Evolutionary conservation across 2,113 vertebrate genomes (phyloP), one percentile per base, ranked within the genome.

Genomic region (Gymnarchus niloticus): DNA sequence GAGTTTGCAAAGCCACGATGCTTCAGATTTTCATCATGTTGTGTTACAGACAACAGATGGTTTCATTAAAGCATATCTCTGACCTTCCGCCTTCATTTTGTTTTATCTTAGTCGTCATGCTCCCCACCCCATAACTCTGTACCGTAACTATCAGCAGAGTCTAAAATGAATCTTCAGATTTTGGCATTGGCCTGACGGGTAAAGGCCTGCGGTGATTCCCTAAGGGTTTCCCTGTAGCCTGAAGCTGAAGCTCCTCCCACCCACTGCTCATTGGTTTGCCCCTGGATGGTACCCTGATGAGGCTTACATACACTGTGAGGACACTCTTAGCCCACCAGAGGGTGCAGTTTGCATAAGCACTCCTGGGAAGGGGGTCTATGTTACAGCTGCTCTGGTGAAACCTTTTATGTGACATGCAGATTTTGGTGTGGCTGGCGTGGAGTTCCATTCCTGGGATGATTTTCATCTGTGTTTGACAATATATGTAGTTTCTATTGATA

Each of bases 41-140:
- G 78, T 56, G 52, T 83, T 59, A 83, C 54, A 59, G 54, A 57
- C 82, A 83, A 83, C 54, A 54, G 82, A 83, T 57, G 54, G 82
- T 59, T 83, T 83, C 56, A 83, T 83, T 83, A 59, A 83, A 83
- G 82, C 82, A 59, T 83, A 56, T 33, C 52, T 41, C 54, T 56
- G 7, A 82, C 49, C 28, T 48, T 65, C 21, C 28, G 9, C 52
- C 83, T 56, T 37, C 25, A n/a, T 49, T 84, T 84, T 84, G 83
- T 84, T 65, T 84, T 56, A 44, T 84, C 57, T 65, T 84, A 56
- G 54, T 54, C 37, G 8, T 9, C 21, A 14, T 5, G 12, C 1
- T 56, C 52, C 54, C 19, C 33, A 52, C 37, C 21, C 28, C 23
- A n/a, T 78, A 46, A 48, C 76, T 48, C 21, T 46, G 37, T 44